These are phyloP conservation scores for Poeciliopsis occidentalis DNA, from an alignment of 2,113 vertebrate genomes.

Conservation along the genomic window DNA sequence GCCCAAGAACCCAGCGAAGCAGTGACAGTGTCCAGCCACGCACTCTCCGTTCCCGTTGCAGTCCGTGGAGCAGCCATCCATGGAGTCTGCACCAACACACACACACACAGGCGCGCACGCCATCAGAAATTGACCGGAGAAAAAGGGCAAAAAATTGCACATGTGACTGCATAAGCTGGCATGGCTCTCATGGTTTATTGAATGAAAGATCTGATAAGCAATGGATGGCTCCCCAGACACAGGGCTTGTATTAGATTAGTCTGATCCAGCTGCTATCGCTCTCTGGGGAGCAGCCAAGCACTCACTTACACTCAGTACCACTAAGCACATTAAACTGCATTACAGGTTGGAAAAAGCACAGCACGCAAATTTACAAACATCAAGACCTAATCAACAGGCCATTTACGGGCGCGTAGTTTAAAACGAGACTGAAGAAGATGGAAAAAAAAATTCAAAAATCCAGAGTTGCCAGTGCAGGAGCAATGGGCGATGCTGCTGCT, in stretches of 20 bases:
- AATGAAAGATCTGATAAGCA: slow-evolving; percentile 78
- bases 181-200: slow-evolving; percentile 68
- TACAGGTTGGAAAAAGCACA: slow-evolving; percentile 66
- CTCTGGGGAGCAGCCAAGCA: slow-evolving; percentile 74
- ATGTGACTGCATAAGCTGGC: slow-evolving; percentile 55
- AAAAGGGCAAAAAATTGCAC: slow-evolving; percentile 40
- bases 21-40: slow-evolving; percentile 95
- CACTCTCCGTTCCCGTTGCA: slow-evolving; percentile 97
- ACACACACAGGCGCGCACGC: slow-evolving; percentile 14
- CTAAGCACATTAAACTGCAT: slow-evolving; percentile 75
- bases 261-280: slow-evolving; percentile 79
- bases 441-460: slow-evolving; percentile 1
- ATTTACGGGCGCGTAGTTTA: slow-evolving; percentile 56
- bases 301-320: slow-evolving; percentile 76
- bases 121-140: slow-evolving; percentile 22
- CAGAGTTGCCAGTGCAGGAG: slow-evolving; percentile 38
- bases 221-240: slow-evolving; percentile 77
- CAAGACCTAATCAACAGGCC: slow-evolving; percentile 71
- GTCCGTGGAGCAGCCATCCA: slow-evolving; percentile 95
- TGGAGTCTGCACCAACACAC: slow-evolving; percentile 82
- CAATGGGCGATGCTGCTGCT: neutral
- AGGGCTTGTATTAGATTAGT: slow-evolving; percentile 76
- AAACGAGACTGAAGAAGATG: slow-evolving; percentile 43
- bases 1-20: slow-evolving; percentile 94
- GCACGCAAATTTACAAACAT: slow-evolving; percentile 66